Percentiles rank a stretch among this genome's conserved stretches.
phyloP scores from a whole-genome alignment of 2,888 invertebrate genomes.

The Macrophya alboannulata region DNA sequence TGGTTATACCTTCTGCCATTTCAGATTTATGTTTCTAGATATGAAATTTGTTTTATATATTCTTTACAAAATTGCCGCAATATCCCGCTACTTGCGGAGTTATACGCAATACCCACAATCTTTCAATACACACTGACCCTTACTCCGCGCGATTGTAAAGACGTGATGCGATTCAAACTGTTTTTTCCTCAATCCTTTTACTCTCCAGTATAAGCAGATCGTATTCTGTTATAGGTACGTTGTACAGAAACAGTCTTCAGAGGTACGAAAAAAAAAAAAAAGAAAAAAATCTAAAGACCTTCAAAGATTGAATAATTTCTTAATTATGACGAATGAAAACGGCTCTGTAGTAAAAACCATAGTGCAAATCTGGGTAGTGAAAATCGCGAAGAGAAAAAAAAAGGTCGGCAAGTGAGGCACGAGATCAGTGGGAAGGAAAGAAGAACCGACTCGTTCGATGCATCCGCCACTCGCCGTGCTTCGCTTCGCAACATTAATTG shows the following conservation, averaged over 20 bases:
- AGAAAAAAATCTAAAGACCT: neutral
- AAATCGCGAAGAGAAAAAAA: neutral
- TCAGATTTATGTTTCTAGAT: slow-evolving; percentile 44
- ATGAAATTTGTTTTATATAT: slow-evolving; percentile 44
- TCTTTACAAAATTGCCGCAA: slow-evolving; percentile 32
- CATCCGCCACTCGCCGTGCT: slow-evolving; percentile 52
- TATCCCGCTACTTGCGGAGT: neutral
- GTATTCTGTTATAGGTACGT: neutral
- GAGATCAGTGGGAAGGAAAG: neutral
- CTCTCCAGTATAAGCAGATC: neutral
- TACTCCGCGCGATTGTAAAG: neutral
- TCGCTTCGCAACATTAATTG: slow-evolving; percentile 57
- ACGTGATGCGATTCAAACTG: neutral
- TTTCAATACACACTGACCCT: neutral
- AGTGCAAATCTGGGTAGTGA: neutral
- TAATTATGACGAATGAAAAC: neutral
- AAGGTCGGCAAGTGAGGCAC: neutral
- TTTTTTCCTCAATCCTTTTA: neutral
- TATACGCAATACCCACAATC: neutral
- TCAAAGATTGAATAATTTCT: neutral
- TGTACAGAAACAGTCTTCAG: neutral
- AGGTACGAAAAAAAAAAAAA: neutral
- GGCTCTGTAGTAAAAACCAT: neutral
- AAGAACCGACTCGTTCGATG: slow-evolving; percentile 55
- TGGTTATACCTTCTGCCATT: slow-evolving; percentile 1